Conservation (phyloP, 1,140 invertebrate genomes). For the Agrypnia vestita region DNA sequence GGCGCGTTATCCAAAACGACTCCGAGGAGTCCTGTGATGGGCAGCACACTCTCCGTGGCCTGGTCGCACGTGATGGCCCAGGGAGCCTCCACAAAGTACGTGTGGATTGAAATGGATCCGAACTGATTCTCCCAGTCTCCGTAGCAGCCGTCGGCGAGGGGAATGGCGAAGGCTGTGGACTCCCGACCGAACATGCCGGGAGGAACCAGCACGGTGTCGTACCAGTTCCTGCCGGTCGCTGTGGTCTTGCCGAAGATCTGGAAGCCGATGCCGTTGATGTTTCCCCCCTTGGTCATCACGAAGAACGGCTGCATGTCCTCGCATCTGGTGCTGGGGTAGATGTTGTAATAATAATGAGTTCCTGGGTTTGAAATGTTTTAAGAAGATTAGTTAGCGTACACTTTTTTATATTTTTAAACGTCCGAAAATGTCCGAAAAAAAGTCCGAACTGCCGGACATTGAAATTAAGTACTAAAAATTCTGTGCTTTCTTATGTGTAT, state of each 20-base stretch:
- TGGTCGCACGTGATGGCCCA: too few relatives aligned
- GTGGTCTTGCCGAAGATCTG: constrained; percentile 59
- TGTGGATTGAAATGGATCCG: constrained; percentile 56
- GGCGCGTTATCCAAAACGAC: too few relatives aligned
- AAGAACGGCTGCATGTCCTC: constrained; percentile 57
- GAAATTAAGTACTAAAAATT: too few relatives aligned
- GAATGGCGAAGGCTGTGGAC: constrained; percentile 63
- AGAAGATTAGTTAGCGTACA: too few relatives aligned
- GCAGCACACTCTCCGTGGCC: too few relatives aligned
- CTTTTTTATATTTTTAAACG: too few relatives aligned
- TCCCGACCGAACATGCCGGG: constrained; percentile 53
- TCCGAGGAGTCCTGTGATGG: too few relatives aligned
- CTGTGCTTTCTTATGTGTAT: too few relatives aligned
- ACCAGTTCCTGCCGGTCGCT: constrained; percentile 60
- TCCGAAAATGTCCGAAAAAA: too few relatives aligned
- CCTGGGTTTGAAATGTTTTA: constrained; percentile 45
- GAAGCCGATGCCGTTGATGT: constrained; percentile 62
- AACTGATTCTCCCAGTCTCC: constrained; percentile 49
- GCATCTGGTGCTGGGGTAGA: constrained; percentile 52
- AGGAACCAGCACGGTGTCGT: too few relatives aligned
- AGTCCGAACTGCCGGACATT: too few relatives aligned
- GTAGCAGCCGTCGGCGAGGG: constrained; percentile 58
- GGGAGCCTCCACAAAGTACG: too few relatives aligned
- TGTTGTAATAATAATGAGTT: constrained; percentile 62
- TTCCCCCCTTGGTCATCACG: constrained; percentile 53